phyloP scores from a whole-genome alignment of 2,113 vertebrate genomes.

The Anarrhichthys ocellatus region DNA sequence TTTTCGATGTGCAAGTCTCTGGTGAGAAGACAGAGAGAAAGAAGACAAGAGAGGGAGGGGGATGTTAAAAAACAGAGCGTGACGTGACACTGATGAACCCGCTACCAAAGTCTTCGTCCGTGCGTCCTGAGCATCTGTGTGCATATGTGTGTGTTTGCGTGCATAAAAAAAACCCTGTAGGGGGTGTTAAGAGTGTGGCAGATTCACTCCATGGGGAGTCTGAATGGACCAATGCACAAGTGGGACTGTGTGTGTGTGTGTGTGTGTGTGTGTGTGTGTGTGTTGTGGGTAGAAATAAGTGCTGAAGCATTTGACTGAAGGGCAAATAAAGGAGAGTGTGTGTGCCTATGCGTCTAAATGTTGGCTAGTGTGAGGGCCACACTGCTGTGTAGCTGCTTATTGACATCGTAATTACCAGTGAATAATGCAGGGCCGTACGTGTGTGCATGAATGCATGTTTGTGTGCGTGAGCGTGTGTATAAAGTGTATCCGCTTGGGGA shows the following conservation, averaged over 20 bases:
- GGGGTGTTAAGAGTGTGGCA: constrained; percentile 39
- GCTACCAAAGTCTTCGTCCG: constrained; percentile 50
- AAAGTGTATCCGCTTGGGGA: constrained; percentile 40
- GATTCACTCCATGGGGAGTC: constrained; percentile 61
- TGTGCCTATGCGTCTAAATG: constrained; percentile 42
- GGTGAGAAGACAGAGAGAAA: constrained; percentile 12
- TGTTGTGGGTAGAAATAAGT: constrained; percentile 43
- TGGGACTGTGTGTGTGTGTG: constrained; percentile 51
- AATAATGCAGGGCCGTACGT: constrained; percentile 65
- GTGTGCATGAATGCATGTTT: constrained; percentile 30
- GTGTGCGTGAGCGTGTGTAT: constrained; percentile 44
- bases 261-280: constrained; percentile 24
- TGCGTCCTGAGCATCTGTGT: not conserved
- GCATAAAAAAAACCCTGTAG: constrained; percentile 2
- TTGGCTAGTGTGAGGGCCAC: constrained; percentile 29
- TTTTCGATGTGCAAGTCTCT: constrained; percentile 55
- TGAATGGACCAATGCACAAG: constrained; percentile 65
- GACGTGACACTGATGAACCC: constrained; percentile 57
- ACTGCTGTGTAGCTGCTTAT: constrained; percentile 53
- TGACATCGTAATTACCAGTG: constrained; percentile 73
- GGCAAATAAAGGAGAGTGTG: constrained; percentile 72
- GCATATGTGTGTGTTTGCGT: not conserved
- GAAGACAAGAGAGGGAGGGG: not conserved
- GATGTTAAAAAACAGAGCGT: constrained; percentile 21
- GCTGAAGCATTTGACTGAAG: constrained; percentile 68